These are phyloP conservation scores for Ictalurus furcatus DNA, from an alignment of 2,113 vertebrate genomes.

Conservation along the genomic window DNA sequence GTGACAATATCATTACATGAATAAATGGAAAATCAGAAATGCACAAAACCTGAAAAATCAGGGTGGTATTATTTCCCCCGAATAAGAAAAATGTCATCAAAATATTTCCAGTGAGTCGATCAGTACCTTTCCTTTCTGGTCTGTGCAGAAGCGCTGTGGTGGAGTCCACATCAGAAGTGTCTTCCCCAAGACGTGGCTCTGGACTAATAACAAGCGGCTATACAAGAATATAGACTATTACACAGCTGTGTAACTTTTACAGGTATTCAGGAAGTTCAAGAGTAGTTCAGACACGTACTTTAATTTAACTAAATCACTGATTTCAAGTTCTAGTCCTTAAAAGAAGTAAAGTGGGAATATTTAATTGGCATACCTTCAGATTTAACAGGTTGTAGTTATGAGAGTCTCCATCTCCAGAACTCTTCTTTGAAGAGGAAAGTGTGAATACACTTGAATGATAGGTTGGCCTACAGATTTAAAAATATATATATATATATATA, in stretches of 20 bases:
- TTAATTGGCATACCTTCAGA: slow-evolving; percentile 58
- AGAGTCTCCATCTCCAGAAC: slow-evolving; percentile 49
- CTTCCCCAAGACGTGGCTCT: slow-evolving; percentile 54
- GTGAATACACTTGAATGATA: slow-evolving; percentile 59
- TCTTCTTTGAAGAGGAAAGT: slow-evolving; percentile 60
- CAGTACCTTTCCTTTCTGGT: slow-evolving; percentile 45
- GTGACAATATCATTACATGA: neutral
- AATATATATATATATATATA: too few relatives aligned
- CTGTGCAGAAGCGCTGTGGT: slow-evolving; percentile 67
- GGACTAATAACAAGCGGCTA: slow-evolving; percentile 65
- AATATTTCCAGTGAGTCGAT: slow-evolving; percentile 60
- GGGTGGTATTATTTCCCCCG: too few relatives aligned
- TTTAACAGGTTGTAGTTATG: slow-evolving; percentile 47
- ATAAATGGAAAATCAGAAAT: neutral
- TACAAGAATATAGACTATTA: slow-evolving; percentile 11
- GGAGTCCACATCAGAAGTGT: slow-evolving; percentile 61
- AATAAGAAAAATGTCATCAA: neutral
- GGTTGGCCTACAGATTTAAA: slow-evolving; percentile 61
- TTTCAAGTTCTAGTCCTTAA: neutral
- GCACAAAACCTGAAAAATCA: neutral
- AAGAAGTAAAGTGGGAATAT: neutral
- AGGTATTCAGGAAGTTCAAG: neutral
- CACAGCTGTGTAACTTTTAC: neutral
- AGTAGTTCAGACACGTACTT: neutral
- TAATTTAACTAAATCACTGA: neutral